Base-by-base conservation (phyloP, 2,888 invertebrate species). In the Synanthedon andrenaeformis region DNA sequence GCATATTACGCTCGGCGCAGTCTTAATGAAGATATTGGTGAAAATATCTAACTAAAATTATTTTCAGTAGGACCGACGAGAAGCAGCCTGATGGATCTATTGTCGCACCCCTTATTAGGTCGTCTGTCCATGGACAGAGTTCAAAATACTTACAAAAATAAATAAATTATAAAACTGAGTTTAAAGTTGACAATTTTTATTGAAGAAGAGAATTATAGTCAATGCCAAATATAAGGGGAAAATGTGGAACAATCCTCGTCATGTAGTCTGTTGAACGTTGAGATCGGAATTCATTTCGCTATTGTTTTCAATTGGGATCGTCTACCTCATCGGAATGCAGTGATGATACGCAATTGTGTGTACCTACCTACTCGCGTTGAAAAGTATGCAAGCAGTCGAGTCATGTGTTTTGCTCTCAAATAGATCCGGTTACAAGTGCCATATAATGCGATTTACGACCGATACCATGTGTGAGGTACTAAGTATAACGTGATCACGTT, bases 361-460 rank as follows among this genome's bases (percentile, higher is more conserved):
- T 53, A 53, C 53, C 51, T 55, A 42, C 51, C 13, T 23, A 14
- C 50, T 50, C 41, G 50, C 14, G 49, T 53, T 52, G 41, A 57
- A 51, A 57, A 53, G 41, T 52, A 53, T 52, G 55, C 51, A 45
- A 52, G 54, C 52, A 55, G 53, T 53, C 51, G 54, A 49, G 52
- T 51, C 58, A 53, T 55, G 54, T 51, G 53, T 50, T 35, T 35
- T 45, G 3, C 5, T 23, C 35, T 51, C 17, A 49, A 49, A 23
- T 23, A 52, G 55, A 58, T 58, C 58, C 58, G 58, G 56, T 56
- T 57, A 49, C 35, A n/a, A 23, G 45, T 45, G 45, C 45, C 13
- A n/a, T 45, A 45, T 14, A 35, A 45, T 45, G 45, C 11, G 45
- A 45, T 45, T 45, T 49, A 14, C 45, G 45, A 45, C 45, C 12